Evolutionary conservation across 2,888 invertebrate genomes (phyloP).

Genomic region (Sycophila texana): DNA sequence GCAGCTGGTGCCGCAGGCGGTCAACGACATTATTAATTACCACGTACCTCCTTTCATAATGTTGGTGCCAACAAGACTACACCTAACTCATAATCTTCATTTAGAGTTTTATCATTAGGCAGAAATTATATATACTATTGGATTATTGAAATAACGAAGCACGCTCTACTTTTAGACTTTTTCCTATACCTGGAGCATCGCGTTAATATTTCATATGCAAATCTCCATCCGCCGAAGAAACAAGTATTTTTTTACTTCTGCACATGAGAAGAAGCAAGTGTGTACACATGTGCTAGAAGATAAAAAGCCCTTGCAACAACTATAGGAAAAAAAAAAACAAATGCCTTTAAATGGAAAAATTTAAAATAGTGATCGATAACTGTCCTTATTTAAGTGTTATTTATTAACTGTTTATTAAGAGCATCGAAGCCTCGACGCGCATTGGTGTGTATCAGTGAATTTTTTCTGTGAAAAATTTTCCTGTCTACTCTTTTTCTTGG

Average conservation of each 20-base stretch:
- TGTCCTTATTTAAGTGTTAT: conserved; percentile 55
- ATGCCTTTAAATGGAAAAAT: conserved; percentile 43
- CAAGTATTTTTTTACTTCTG: conserved; percentile 41
- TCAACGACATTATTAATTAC: too few relatives aligned
- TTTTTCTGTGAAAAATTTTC: conserved; percentile 57
- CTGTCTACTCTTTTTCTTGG: conserved; percentile 38
- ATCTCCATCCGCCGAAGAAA: background rate
- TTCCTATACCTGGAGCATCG: too few relatives aligned
- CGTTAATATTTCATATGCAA: too few relatives aligned
- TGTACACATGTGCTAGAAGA: too few relatives aligned
- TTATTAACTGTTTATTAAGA: conserved; percentile 51
- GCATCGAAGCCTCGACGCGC: conserved; percentile 22
- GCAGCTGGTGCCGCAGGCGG: background rate
- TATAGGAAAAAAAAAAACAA: conserved; percentile 39
- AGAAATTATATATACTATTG: too few relatives aligned
- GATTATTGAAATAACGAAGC: background rate
- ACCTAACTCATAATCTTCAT: too few relatives aligned
- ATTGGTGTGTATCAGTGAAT: conserved; percentile 42
- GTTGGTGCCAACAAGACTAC: background rate
- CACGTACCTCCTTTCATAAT: background rate
- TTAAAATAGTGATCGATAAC: conserved; percentile 45
- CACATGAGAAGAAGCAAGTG: too few relatives aligned
- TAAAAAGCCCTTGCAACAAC: background rate
- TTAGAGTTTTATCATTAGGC: too few relatives aligned
- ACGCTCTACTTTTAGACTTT: too few relatives aligned